Conservation (phyloP, 2,797 vertebrate genomes). For the Sebastes iracundus region DNA sequence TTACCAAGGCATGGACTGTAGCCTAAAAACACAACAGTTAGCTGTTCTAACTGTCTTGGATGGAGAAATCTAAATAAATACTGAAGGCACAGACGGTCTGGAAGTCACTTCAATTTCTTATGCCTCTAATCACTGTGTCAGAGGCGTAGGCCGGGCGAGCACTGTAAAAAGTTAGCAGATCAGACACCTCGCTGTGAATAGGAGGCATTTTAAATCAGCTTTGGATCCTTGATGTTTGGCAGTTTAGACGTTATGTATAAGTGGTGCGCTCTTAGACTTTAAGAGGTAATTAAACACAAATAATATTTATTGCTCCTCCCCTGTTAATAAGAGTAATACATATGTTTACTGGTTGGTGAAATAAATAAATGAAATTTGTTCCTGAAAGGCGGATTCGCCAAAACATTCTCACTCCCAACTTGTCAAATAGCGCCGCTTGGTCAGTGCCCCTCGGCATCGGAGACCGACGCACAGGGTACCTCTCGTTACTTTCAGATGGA, state of each 20-base stretch:
- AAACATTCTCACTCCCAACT: too few relatives aligned
- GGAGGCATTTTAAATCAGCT: slow-evolving; percentile 40
- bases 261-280: not conserved
- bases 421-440: too few relatives aligned
- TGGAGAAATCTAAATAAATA: slow-evolving; percentile 13
- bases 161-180: not conserved
- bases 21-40: not conserved
- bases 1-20: not conserved
- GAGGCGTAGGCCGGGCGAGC: slow-evolving; percentile 4
- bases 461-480: too few relatives aligned
- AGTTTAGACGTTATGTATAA: not conserved
- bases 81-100: not conserved
- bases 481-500: too few relatives aligned
- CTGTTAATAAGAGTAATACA: not conserved
- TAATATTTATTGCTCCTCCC: not conserved
- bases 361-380: not conserved
- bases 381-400: not conserved
- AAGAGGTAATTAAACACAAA: not conserved
- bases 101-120: slow-evolving; percentile 44
- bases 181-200: slow-evolving; percentile 18
- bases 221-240: slow-evolving; percentile 16
- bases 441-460: too few relatives aligned
- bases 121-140: slow-evolving; percentile 52
- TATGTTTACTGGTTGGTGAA: not conserved
- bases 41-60: not conserved